phyloP scores from a whole-genome alignment of 2,113 vertebrate genomes.

The Calypte anna region DNA sequence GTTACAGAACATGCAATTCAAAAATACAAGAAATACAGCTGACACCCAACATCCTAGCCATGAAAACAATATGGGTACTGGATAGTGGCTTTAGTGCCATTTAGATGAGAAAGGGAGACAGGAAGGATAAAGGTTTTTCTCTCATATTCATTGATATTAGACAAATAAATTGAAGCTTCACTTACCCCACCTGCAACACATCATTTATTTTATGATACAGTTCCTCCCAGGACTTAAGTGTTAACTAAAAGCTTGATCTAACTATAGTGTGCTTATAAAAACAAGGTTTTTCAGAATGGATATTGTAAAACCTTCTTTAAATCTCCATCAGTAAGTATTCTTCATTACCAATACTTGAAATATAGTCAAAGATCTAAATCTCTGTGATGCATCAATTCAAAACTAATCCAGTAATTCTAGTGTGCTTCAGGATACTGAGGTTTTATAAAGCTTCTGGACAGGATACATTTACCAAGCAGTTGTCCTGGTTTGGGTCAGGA shows the following conservation, averaged over 20 bases:
- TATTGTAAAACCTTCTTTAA: background rate
- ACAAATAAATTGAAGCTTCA: background rate
- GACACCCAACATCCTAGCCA: background rate
- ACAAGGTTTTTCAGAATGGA: background rate
- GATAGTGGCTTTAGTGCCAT: background rate
- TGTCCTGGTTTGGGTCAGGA: too few species aligned
- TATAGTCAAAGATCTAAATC: background rate
- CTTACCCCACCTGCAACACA: background rate
- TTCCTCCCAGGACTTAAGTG: background rate
- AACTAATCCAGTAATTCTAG: background rate
- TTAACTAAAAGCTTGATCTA: background rate
- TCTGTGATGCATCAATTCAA: background rate
- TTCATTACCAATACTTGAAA: background rate
- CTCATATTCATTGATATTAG: background rate
- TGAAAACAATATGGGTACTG: background rate
- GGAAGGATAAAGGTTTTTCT: background rate
- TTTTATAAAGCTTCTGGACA: background rate
- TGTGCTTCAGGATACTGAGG: accelerated
- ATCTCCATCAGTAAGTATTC: background rate
- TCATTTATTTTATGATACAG: background rate
- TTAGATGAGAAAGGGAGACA: background rate
- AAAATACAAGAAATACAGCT: background rate
- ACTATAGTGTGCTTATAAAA: background rate
- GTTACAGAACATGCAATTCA: background rate
- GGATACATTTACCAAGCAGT: background rate